Conservation (phyloP, 2,888 invertebrate genomes). For the Pelosia muscerda region DNA sequence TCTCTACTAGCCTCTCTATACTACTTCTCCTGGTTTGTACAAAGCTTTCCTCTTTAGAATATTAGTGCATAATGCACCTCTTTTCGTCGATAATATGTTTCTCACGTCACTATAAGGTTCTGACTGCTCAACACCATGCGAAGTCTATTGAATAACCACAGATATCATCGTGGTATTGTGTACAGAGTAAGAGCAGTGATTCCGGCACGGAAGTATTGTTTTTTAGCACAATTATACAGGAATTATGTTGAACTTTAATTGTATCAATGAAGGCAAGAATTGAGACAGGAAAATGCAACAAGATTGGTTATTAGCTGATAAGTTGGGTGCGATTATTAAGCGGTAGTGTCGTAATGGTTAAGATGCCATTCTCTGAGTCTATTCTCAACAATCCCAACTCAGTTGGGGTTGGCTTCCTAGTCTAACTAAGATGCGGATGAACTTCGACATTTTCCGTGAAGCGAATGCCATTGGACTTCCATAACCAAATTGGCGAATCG, state of each 20-base stretch:
- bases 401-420: too few species aligned
- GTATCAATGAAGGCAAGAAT: slow-evolving; percentile 20
- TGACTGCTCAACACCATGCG: slow-evolving; percentile 21
- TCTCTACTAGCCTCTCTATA: too few species aligned
- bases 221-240: slow-evolving; percentile 42
- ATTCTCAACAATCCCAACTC: too few species aligned
- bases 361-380: too few species aligned
- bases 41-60: too few species aligned
- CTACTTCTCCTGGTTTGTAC: too few species aligned
- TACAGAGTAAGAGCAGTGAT: slow-evolving; percentile 29
- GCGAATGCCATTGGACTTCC: too few species aligned
- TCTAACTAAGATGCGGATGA: too few species aligned
- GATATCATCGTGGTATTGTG: slow-evolving; percentile 47
- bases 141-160: slow-evolving; percentile 38
- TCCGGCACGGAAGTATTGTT: slow-evolving; percentile 39
- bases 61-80: too few species aligned
- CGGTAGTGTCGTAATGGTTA: background rate
- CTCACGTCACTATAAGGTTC: background rate
- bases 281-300: background rate
- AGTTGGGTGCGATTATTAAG: background rate
- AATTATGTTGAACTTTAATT: slow-evolving; percentile 35
- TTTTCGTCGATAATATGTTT: background rate
- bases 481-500: too few species aligned
- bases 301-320: background rate
- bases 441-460: too few species aligned